phyloP scores from a whole-genome alignment of 2,113 vertebrate genomes.

The Elephantulus edwardii region DNA sequence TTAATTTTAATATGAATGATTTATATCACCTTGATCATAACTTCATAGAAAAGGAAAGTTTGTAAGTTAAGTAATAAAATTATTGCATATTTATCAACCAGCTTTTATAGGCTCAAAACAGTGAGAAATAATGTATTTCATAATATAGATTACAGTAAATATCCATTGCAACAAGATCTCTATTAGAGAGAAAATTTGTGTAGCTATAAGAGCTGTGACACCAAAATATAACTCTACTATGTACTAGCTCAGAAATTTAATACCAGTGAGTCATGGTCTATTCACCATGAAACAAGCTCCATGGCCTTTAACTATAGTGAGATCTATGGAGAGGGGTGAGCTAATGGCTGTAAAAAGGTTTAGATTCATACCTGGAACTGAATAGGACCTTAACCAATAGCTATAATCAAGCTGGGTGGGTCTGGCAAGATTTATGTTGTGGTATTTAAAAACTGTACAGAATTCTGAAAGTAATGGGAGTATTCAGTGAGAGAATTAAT shows the following conservation, averaged over 20 bases:
- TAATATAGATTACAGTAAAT: background rate
- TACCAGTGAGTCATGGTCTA: background rate
- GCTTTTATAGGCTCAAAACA: background rate
- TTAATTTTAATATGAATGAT: constrained; percentile 17
- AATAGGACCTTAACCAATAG: background rate
- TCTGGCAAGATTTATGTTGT: background rate
- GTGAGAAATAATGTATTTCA: background rate
- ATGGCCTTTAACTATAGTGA: background rate
- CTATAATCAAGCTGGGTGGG: background rate
- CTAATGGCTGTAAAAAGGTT: background rate
- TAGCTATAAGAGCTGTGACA: background rate
- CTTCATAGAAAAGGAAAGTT: constrained; percentile 22
- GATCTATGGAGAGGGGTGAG: background rate
- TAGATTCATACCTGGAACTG: background rate
- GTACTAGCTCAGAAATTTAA: background rate
- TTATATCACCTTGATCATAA: background rate
- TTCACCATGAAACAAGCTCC: background rate
- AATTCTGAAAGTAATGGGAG: background rate
- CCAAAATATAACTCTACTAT: background rate
- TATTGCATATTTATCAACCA: background rate
- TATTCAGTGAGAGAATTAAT: no score
- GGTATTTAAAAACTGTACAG: background rate
- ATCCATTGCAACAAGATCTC: background rate
- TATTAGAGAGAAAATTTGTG: background rate
- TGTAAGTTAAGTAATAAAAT: constrained; percentile 25